These are phyloP conservation scores for Acanthoscelides obtectus DNA, from an alignment of 2,888 invertebrate genomes.

Conservation along the genomic window DNA sequence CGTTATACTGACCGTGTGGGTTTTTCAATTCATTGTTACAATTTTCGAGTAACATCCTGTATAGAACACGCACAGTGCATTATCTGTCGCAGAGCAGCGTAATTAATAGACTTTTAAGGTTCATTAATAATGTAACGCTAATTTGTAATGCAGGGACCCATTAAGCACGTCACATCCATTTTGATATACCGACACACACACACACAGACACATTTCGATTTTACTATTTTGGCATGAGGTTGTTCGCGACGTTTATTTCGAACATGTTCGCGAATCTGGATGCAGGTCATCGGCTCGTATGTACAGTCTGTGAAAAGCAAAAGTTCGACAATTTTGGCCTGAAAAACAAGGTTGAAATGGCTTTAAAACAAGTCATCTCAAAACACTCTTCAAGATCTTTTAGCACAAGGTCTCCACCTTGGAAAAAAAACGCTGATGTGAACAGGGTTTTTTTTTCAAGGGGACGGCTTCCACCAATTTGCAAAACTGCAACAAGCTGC, in stretches of 20 bases:
- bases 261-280: not conserved
- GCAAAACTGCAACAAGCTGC: too few relatives aligned
- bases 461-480: too few relatives aligned
- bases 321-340: too few relatives aligned
- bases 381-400: too few relatives aligned
- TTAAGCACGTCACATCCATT: constrained; percentile 25
- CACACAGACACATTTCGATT: constrained; percentile 1
- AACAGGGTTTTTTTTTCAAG: too few relatives aligned
- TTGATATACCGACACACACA: constrained; percentile 15
- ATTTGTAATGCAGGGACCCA: constrained; percentile 24
- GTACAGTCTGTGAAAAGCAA: too few relatives aligned
- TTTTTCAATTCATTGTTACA: not conserved
- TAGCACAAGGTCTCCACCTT: too few relatives aligned
- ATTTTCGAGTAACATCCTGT: not conserved
- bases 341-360: too few relatives aligned
- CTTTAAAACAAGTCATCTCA: too few relatives aligned
- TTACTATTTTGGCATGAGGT: not conserved
- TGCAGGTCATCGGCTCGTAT: not conserved
- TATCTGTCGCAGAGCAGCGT: constrained; percentile 22
- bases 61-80: constrained; percentile 13
- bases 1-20: not conserved
- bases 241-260: not conserved
- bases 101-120: constrained; percentile 26
- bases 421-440: too few relatives aligned
- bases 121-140: constrained; percentile 25